Evolutionary conservation across 1,140 invertebrate genomes (phyloP).

Genomic region (Penaeus japonicus): DNA sequence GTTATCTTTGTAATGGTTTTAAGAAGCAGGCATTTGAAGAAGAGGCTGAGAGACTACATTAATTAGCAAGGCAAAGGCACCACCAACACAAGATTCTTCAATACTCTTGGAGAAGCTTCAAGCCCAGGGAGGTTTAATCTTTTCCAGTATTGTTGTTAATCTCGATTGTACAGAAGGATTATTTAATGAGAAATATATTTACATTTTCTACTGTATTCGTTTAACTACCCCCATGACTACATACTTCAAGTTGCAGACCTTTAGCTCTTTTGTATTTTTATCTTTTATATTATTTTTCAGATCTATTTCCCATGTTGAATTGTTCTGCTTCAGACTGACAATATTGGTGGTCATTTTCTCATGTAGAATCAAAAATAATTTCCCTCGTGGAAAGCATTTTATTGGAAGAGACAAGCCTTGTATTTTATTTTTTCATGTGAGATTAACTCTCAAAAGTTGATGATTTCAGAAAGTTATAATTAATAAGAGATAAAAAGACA

Average conservation of each 20-base stretch:
- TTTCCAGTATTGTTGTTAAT: conserved; percentile 58
- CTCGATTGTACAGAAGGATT: conserved; percentile 51
- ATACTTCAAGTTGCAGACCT: neutral
- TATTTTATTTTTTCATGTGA: no score
- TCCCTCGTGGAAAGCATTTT: no score
- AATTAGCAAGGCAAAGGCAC: conserved; percentile 4
- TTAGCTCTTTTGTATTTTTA: neutral
- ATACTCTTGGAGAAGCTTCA: conserved; percentile 57
- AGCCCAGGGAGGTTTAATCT: conserved; percentile 57
- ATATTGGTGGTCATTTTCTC: no score
- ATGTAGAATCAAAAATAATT: no score
- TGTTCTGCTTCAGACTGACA: no score
- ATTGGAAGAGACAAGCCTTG: no score
- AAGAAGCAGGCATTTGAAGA: no score
- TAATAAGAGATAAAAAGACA: no score
- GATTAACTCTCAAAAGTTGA: no score
- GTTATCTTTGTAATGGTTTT: no score
- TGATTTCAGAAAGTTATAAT: no score
- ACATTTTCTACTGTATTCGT: conserved; percentile 39
- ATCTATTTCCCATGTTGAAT: no score
- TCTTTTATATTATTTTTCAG: neutral
- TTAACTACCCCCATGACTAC: neutral
- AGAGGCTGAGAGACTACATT: neutral
- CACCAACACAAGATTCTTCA: conserved; percentile 53
- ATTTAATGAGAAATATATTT: conserved; percentile 54